Percentiles rank a stretch among this genome's conserved stretches.
phyloP scores from a whole-genome alignment of 2,888 invertebrate genomes.

The Agrotis exclamationis region DNA sequence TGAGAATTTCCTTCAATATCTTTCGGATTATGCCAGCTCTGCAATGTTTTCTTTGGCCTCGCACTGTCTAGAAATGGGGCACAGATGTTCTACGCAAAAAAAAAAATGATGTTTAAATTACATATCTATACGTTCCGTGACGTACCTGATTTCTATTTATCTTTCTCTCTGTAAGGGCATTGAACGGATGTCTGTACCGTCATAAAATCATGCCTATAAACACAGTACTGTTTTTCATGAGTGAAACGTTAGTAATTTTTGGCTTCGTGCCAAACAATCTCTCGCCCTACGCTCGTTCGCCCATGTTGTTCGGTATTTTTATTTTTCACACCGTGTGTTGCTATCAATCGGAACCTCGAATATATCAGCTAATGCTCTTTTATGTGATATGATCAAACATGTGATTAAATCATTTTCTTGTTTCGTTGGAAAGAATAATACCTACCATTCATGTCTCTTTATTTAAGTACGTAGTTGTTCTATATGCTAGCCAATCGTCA shows the following conservation, averaged over 20 bases:
- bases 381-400: slow-evolving; percentile 13
- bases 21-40: not conserved
- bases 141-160: slow-evolving; percentile 35
- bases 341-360: slow-evolving; percentile 76
- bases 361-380: slow-evolving; percentile 43
- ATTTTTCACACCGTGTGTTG: slow-evolving; percentile 81
- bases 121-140: slow-evolving; percentile 19
- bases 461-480: slow-evolving; percentile 3
- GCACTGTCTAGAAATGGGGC: not conserved
- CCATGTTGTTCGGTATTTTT: slow-evolving; percentile 78
- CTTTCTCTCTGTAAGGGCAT: slow-evolving; percentile 61
- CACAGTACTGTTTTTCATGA: slow-evolving; percentile 75
- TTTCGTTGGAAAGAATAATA: not conserved
- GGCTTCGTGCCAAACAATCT: slow-evolving; percentile 82
- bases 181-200: slow-evolving; percentile 64
- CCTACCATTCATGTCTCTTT: slow-evolving; percentile 3
- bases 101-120: slow-evolving; percentile 5
- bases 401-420: slow-evolving; percentile 4
- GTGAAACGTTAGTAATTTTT: slow-evolving; percentile 82
- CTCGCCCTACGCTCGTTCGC: slow-evolving; percentile 73
- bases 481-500: slow-evolving; percentile 1
- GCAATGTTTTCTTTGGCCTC: slow-evolving; percentile 10
- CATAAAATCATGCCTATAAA: slow-evolving; percentile 65
- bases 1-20: not conserved
- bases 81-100: slow-evolving; percentile 16